phyloP scores from a whole-genome alignment of 2,797 vertebrate species.

The Poeciliopsis gracilis region DNA sequence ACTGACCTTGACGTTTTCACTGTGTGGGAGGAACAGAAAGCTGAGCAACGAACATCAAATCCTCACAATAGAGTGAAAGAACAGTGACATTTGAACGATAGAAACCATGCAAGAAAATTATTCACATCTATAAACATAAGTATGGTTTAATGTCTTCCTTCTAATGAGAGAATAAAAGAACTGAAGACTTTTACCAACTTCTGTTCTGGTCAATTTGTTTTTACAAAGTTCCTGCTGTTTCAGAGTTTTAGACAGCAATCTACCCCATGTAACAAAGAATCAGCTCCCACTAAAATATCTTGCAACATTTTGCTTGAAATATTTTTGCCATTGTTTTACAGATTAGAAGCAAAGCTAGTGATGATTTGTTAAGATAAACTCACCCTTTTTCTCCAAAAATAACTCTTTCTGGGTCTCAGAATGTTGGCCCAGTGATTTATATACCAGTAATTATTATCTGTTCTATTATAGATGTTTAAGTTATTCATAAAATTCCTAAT shows the following conservation, averaged over 20 bases:
- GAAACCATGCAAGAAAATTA: neutral
- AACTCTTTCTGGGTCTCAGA: neutral
- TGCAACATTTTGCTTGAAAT: neutral
- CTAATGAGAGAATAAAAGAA: neutral
- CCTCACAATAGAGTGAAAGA: neutral
- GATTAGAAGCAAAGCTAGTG: too few relatives aligned
- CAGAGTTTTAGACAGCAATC: neutral
- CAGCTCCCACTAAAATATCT: neutral
- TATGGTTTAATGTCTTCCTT: neutral
- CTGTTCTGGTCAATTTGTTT: neutral
- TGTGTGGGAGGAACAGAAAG: neutral
- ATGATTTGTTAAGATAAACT: neutral
- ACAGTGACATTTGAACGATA: neutral
- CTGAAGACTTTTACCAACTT: neutral
- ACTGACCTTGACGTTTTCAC: neutral
- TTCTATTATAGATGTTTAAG: neutral
- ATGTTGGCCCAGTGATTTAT: neutral
- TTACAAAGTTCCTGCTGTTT: neutral
- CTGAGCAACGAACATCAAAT: neutral
- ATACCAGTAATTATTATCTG: too few relatives aligned
- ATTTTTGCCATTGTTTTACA: too few relatives aligned
- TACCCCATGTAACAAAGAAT: neutral
- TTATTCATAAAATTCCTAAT: neutral
- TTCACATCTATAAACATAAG: neutral
- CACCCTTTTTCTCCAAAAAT: neutral